Percentiles rank a stretch among this genome's conserved stretches.
These are phyloP conservation scores for Actinernus sp. DNA, from an alignment of 92 coral and sea anemone genomes.

Conservation along the genomic window DNA sequence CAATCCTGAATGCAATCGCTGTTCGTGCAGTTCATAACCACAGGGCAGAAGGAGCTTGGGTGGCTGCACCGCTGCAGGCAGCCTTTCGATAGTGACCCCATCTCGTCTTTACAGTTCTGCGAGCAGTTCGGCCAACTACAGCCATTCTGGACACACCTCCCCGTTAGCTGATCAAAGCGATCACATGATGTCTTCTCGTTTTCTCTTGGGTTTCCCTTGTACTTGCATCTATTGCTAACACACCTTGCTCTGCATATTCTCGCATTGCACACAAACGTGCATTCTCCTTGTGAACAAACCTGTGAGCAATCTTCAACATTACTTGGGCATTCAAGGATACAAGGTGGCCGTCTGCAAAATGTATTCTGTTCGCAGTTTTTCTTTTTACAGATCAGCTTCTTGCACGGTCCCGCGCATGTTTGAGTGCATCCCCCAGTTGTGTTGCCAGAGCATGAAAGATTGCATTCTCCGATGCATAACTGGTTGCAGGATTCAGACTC, in stretches of 20 bases:
- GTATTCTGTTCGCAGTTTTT: slow-evolving; percentile 15
- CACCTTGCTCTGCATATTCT: slow-evolving; percentile 11
- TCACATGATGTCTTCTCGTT: slow-evolving; percentile 14
- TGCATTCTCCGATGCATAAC: slow-evolving; percentile 19
- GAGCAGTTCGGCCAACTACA: slow-evolving; percentile 45
- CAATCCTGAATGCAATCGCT: slow-evolving; percentile 28
- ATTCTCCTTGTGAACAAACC: slow-evolving; percentile 14
- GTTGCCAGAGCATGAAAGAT: slow-evolving; percentile 4
- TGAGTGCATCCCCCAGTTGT: slow-evolving; percentile 11
- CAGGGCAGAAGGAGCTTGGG: slow-evolving; percentile 16
- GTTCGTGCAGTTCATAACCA: slow-evolving; percentile 8
- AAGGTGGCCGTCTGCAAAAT: slow-evolving; percentile 24
- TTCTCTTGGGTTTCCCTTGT: slow-evolving; percentile 13
- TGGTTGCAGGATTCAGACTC: slow-evolving; percentile 11
- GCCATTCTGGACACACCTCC: slow-evolving; percentile 22
- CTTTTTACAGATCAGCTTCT: slow-evolving; percentile 2
- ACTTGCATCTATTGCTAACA: slow-evolving; percentile 13
- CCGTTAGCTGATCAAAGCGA: neutral
- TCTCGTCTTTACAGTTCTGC: neutral
- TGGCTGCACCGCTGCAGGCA: slow-evolving; percentile 20
- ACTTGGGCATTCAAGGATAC: slow-evolving; percentile 12
- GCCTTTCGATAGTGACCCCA: neutral
- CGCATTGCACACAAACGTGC: slow-evolving; percentile 25
- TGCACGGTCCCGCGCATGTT: slow-evolving; percentile 20
- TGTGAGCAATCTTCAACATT: slow-evolving; percentile 21